A percentile compares a stretch with the other conserved stretches of the same genome.
phyloP scores from a whole-genome alignment of 2,797 vertebrate genomes.

The Selene dorsalis region DNA sequence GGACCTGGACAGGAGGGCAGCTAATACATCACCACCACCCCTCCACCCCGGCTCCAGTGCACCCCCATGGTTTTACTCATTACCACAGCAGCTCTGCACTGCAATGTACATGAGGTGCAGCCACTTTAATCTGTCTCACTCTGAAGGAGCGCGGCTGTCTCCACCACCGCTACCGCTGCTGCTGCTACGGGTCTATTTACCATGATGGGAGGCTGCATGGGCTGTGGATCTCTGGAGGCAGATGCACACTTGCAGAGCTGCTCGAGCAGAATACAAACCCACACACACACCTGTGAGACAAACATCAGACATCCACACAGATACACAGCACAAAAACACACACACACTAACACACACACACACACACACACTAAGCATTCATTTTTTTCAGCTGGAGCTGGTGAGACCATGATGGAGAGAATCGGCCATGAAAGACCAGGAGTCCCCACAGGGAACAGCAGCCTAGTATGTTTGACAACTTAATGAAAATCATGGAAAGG shows the following conservation, averaged over 20 bases:
- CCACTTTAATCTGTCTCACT: constrained; percentile 58
- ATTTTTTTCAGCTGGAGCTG: too few species aligned
- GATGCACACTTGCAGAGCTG: neutral
- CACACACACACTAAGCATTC: too few species aligned
- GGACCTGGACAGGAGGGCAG: constrained; percentile 18
- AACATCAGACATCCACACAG: neutral
- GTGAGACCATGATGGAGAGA: neutral
- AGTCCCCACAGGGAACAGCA: neutral
- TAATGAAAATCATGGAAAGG: neutral
- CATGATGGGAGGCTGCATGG: constrained; percentile 28
- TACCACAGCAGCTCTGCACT: constrained; percentile 17
- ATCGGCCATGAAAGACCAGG: neutral
- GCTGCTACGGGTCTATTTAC: constrained; percentile 15
- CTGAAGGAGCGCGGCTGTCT: constrained; percentile 37
- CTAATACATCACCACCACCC: constrained; percentile 27
- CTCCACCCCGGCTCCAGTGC: too few species aligned
- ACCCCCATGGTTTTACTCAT: constrained; percentile 26
- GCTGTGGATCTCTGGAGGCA: constrained; percentile 22
- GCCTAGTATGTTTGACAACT: neutral
- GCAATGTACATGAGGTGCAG: constrained; percentile 38
- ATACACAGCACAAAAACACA: neutral
- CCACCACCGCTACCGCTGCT: neutral
- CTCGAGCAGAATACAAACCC: neutral
- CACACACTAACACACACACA: neutral
- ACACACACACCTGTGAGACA: neutral